Evolutionary conservation across 1,140 invertebrate genomes (phyloP).

Genomic region (Metopolophium dirhodum): DNA sequence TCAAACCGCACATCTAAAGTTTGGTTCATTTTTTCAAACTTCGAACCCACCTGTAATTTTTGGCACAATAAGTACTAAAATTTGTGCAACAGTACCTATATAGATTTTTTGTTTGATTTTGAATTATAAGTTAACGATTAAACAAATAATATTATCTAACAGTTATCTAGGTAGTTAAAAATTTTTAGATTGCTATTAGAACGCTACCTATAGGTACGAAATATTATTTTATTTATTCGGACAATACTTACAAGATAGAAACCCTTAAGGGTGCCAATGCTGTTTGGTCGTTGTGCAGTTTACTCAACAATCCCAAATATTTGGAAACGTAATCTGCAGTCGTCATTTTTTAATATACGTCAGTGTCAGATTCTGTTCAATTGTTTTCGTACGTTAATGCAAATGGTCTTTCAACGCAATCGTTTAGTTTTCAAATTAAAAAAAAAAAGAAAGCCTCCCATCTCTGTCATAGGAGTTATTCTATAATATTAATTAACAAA

Average conservation of each 20-base stretch:
- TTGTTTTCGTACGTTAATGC: neutral
- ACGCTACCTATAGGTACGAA: neutral
- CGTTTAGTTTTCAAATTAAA: neutral
- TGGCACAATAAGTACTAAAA: too few species aligned
- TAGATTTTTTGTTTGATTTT: too few species aligned
- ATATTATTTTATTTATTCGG: neutral
- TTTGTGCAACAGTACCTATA: too few species aligned
- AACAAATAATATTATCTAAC: neutral
- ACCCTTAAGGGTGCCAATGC: neutral
- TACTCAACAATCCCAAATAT: neutral
- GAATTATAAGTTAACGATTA: too few species aligned
- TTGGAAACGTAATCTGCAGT: conserved; percentile 59
- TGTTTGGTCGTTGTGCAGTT: neutral
- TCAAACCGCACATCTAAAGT: too few species aligned
- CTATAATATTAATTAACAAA: neutral
- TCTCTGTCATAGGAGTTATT: neutral
- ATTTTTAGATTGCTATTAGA: neutral
- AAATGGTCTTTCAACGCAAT: neutral
- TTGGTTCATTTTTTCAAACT: too few species aligned
- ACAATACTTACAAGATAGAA: conserved; percentile 8
- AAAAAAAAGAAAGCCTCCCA: neutral
- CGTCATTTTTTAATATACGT: neutral
- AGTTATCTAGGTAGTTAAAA: neutral
- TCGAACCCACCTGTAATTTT: too few species aligned
- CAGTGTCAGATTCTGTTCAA: neutral